A percentile compares a stretch with the other conserved stretches of the same genome.
Conservation (phyloP, 2,113 vertebrate species). For the Pangasianodon gigas region DNA sequence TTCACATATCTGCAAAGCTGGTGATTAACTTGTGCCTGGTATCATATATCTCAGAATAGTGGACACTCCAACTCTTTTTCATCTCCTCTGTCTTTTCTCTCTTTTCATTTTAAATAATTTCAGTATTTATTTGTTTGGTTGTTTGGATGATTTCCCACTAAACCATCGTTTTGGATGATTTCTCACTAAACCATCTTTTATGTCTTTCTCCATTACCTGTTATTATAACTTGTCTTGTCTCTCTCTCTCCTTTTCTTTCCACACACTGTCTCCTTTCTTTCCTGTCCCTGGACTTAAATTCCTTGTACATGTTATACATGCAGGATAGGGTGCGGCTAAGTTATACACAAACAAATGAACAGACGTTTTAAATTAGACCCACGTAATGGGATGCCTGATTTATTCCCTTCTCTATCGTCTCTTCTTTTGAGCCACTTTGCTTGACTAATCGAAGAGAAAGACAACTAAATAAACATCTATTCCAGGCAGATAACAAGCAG, state of each 20-base stretch:
- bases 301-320: constrained; percentile 47
- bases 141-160: not conserved
- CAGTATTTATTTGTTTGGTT: not conserved
- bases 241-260: constrained; percentile 28
- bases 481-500: constrained; percentile 65
- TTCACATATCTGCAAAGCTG: constrained; percentile 16
- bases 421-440: constrained; percentile 46
- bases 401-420: constrained; percentile 17
- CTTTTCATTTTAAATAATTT: not conserved
- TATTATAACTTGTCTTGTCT: not conserved
- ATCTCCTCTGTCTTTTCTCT: not conserved
- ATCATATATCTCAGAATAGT: not conserved
- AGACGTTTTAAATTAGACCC: constrained; percentile 41
- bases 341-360: constrained; percentile 31
- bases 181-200: not conserved
- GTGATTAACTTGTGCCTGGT: not conserved
- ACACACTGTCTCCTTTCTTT: constrained; percentile 43
- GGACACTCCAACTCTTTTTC: not conserved
- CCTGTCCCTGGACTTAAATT: constrained; percentile 45
- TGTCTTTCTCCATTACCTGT: not conserved
- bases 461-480: constrained; percentile 73
- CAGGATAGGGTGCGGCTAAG: constrained; percentile 8
- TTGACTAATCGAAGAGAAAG: constrained; percentile 61
- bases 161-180: not conserved
- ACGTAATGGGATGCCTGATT: constrained; percentile 26